These are phyloP conservation scores for Gasterosteus aculeatus DNA, from an alignment of 2,113 vertebrate species.

Conservation along the genomic window DNA sequence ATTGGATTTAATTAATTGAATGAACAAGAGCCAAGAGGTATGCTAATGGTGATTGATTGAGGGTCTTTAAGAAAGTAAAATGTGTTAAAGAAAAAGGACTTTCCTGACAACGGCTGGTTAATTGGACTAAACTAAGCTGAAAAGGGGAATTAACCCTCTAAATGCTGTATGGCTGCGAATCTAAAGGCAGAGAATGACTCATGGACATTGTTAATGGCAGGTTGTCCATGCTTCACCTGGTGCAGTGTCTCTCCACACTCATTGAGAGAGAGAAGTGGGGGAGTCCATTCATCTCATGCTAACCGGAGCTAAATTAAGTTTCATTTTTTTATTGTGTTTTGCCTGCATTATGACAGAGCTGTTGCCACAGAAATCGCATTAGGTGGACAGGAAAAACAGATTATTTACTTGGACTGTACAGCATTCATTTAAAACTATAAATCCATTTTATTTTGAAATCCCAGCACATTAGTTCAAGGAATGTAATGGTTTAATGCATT, in stretches of 20 bases:
- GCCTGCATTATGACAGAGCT: background rate
- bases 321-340: constrained; percentile 4
- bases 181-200: background rate
- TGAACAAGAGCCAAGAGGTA: constrained; percentile 61
- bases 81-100: constrained; percentile 32
- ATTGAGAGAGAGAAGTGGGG: constrained; percentile 8
- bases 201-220: constrained; percentile 16
- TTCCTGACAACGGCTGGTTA: constrained; percentile 33
- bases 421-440: background rate
- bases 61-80: constrained; percentile 48
- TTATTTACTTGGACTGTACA: background rate
- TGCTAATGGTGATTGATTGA: constrained; percentile 74
- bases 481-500: background rate
- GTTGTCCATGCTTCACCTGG: constrained; percentile 27
- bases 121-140: constrained; percentile 40
- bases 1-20: constrained; percentile 69
- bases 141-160: constrained; percentile 1
- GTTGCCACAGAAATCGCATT: background rate
- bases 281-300: constrained; percentile 17
- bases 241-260: constrained; percentile 1
- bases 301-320: constrained; percentile 4
- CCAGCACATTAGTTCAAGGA: background rate
- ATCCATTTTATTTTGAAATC: background rate
- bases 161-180: background rate
- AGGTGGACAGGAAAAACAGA: background rate